Evolutionary conservation across 2,888 invertebrate species (phyloP).

Genomic region (Alcis repandata): DNA sequence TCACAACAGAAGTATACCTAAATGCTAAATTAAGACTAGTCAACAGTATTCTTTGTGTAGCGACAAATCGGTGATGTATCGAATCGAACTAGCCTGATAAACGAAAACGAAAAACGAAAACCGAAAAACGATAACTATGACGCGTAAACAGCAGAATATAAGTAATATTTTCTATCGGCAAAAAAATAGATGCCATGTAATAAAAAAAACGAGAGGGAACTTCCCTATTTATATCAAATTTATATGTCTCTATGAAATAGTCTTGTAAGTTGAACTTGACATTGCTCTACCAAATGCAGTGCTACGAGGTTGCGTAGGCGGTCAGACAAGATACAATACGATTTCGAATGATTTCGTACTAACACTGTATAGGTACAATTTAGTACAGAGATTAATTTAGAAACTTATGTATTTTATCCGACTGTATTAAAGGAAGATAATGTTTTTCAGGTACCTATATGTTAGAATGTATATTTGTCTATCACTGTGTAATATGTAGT

Average conservation of each 20-base stretch:
- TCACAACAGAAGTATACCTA: not conserved
- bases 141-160: no score
- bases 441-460: not conserved
- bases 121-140: no score
- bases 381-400: conserved; percentile 28
- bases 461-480: no score
- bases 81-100: no score
- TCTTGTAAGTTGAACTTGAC: conserved; percentile 28
- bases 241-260: not conserved
- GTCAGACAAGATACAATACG: conserved; percentile 4
- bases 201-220: no score
- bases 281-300: conserved; percentile 3
- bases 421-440: not conserved
- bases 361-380: conserved; percentile 37
- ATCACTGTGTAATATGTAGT: no score
- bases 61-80: no score
- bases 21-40: not conserved
- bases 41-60: no score
- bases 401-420: not conserved
- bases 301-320: conserved; percentile 24
- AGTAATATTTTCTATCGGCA: no score
- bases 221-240: no score
- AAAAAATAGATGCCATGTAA: no score
- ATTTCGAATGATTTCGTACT: conserved; percentile 8
- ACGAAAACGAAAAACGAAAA: no score